Percentiles rank a stretch among this genome's conserved stretches.
phyloP scores from a whole-genome alignment of 2,797 vertebrate genomes.

The Coilia nasus region DNA sequence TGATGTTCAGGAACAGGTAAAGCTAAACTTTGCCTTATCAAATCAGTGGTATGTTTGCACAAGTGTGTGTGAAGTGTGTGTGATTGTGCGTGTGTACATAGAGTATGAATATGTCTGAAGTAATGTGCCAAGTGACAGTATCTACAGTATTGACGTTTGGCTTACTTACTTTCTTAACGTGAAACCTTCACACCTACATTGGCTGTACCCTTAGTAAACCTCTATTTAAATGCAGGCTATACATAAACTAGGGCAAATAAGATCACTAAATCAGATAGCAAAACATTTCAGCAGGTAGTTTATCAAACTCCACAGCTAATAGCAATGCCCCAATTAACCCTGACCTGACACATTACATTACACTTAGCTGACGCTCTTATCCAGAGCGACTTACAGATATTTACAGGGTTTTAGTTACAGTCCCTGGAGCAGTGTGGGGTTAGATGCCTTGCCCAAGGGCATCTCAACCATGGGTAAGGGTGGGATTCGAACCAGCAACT shows the following conservation, averaged over 20 bases:
- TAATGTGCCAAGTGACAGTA: background rate
- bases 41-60: background rate
- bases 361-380: no score
- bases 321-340: no score
- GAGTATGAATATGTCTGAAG: no score
- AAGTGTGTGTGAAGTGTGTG: conserved; percentile 6
- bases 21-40: background rate
- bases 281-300: background rate
- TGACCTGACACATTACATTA: no score
- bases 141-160: background rate
- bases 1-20: background rate
- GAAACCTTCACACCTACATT: background rate
- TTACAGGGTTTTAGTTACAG: no score
- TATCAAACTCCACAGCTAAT: background rate
- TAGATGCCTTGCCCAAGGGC: no score
- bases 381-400: no score
- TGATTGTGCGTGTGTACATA: background rate
- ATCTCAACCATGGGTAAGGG: no score
- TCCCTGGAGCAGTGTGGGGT: no score
- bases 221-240: background rate
- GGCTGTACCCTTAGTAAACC: background rate
- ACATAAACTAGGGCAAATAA: background rate
- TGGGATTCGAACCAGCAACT: no score
- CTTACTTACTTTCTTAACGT: background rate
- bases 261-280: background rate